Evolutionary conservation across 2,113 vertebrate genomes (phyloP).

Genomic region (Semnopithecus entellus): DNA sequence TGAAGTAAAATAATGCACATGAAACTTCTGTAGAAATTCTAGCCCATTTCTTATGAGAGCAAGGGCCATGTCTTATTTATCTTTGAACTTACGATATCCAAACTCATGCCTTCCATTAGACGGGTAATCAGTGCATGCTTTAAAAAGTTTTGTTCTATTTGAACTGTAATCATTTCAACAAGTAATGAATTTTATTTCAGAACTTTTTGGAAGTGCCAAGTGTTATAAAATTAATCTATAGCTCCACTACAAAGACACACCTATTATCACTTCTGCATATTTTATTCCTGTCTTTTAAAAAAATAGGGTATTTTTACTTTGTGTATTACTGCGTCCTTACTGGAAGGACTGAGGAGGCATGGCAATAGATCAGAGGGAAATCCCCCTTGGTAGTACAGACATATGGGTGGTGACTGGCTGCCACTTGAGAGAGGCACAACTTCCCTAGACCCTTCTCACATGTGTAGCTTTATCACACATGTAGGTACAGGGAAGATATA

Average conservation of each 20-base stretch:
- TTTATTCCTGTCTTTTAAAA: background rate
- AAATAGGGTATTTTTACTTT: background rate
- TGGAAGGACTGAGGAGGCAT: background rate
- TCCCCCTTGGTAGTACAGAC: rapidly evolving
- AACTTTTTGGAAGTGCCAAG: background rate
- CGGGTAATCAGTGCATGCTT: background rate
- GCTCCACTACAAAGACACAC: background rate
- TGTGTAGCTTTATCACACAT: background rate
- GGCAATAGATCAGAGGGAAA: background rate
- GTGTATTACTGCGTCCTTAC: background rate
- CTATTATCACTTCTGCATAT: background rate
- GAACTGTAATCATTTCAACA: background rate
- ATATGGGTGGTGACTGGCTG: background rate
- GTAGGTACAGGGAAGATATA: background rate
- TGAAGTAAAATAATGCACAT: background rate
- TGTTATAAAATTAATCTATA: background rate
- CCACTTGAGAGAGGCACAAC: background rate
- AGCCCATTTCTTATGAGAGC: background rate
- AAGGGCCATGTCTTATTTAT: background rate
- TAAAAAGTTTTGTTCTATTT: background rate
- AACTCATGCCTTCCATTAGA: background rate
- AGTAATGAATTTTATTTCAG: background rate
- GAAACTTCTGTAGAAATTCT: background rate
- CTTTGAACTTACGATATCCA: background rate
- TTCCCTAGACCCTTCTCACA: background rate